A percentile compares a stretch with the other conserved stretches of the same genome.
These are phyloP conservation scores for Leucopsar rothschildi DNA, from an alignment of 2,113 vertebrate genomes.

Conservation along the genomic window DNA sequence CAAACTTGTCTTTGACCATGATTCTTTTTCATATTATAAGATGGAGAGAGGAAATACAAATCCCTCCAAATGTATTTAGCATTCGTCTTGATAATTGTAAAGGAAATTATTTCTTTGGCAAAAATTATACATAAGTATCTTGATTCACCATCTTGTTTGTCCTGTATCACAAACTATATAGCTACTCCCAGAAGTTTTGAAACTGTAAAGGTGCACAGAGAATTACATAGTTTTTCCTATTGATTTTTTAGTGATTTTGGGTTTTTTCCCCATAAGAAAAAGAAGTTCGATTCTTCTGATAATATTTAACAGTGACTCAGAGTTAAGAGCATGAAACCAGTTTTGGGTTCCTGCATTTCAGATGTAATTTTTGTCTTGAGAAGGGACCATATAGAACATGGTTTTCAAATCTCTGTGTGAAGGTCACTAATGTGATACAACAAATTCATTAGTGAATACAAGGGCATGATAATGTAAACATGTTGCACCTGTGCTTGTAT, in stretches of 20 bases:
- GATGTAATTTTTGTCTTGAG: background rate
- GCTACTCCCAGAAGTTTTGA: background rate
- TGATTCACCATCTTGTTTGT: background rate
- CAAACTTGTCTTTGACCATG: background rate
- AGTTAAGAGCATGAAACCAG: background rate
- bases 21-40: background rate
- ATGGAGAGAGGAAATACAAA: background rate
- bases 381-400: rapidly evolving
- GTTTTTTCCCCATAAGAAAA: background rate
- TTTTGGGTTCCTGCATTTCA: background rate
- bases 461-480: background rate
- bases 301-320: background rate
- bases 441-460: background rate
- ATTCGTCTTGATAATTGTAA: background rate
- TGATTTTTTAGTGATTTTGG: too few relatives aligned
- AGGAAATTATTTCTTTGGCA: background rate
- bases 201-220: background rate
- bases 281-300: background rate
- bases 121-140: background rate
- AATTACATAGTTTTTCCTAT: background rate
- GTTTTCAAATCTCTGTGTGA: background rate
- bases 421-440: background rate
- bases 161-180: background rate
- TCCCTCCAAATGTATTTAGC: background rate
- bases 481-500: background rate